Evolutionary conservation across 1,140 invertebrate species (phyloP), one percentile per base, ranked within the genome.

Genomic region (Brachionus sp.): DNA sequence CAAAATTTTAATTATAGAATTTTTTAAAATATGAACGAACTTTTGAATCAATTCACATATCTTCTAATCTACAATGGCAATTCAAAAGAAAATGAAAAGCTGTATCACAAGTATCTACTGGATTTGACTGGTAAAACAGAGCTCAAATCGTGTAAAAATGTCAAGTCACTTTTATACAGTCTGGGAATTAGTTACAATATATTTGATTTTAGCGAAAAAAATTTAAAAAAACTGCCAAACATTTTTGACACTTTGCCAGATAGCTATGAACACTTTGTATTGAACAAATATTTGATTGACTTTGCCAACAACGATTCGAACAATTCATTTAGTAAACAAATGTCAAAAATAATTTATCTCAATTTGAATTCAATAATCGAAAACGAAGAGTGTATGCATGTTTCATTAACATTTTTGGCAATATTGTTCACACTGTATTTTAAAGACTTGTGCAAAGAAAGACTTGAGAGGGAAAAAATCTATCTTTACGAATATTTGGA

Each of bases 231-330:
- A 57, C 9, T 57, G 2, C 53, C 53, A 57, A 57, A 57, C 53
- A 57, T 57, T 57, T 57, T 57, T 5, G 53, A 57, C 2, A 57
- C 53, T 6, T 19, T 57, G 1, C 53, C 53, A 2, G 53, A 57
- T 0, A 57, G 53, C 7, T 57, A 57, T 57, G 53, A 57, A 57
- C 53, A 57, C 53, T 57, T 57, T 57, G 53, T 5, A 57, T 4
- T 57, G 16, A 57, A 57, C 53, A 57, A 57, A 57, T 57, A 57
- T 57, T 57, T 57, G 16, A 57, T 57, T 57, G 53, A 57, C 53
- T 57, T 4, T 57, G 1, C 53, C 53, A 19, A n/a, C n/a, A n/a
- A n/a, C n/a, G n/a, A n/a, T n/a, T n/a, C 23, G 5, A 57, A 57
- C 23, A 2, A 2, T 57, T 19, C 16, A 57, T 57, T 57, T 7